phyloP scores from a whole-genome alignment of 2,888 invertebrate species.

The Zhengitettix transpicula region DNA sequence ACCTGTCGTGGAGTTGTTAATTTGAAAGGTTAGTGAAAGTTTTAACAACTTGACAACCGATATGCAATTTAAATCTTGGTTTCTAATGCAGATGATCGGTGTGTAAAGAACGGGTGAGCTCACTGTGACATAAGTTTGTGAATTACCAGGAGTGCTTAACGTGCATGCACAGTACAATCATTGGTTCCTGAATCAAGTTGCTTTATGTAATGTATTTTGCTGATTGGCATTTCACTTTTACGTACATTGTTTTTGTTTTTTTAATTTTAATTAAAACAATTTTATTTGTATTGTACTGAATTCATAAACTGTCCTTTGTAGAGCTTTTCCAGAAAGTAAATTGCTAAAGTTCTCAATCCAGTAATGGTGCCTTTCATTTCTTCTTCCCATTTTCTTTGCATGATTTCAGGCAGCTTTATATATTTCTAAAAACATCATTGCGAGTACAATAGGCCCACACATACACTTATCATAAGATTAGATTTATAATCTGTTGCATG shows the following conservation, averaged over 20 bases:
- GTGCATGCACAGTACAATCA: conserved; percentile 9
- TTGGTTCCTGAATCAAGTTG: conserved; percentile 5
- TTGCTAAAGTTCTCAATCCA: conserved; percentile 12
- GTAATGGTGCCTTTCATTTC: conserved; percentile 14
- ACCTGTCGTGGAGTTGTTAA: conserved; percentile 6
- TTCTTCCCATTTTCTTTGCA: conserved; percentile 13
- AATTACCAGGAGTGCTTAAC: conserved; percentile 6
- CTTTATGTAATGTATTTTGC: conserved; percentile 14
- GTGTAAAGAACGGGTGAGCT: not conserved
- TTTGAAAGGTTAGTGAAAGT: not conserved
- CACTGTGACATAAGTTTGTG: no score
- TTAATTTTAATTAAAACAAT: conserved; percentile 10
- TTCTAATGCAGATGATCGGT: not conserved
- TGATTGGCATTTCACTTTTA: conserved; percentile 13
- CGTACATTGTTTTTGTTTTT: conserved; percentile 11
- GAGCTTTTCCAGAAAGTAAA: conserved; percentile 16
- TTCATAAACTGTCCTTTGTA: conserved; percentile 14
- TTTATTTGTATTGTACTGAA: conserved; percentile 15
- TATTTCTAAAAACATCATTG: conserved; percentile 11
- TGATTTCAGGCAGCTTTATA: conserved; percentile 15
- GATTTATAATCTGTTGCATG: conserved; percentile 4
- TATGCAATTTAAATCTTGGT: not conserved
- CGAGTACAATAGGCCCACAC: conserved; percentile 12
- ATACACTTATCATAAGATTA: not conserved
- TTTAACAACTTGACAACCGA: not conserved